Base-by-base conservation (phyloP, 2,113 vertebrate species). In the Lophochroa leadbeateri region DNA sequence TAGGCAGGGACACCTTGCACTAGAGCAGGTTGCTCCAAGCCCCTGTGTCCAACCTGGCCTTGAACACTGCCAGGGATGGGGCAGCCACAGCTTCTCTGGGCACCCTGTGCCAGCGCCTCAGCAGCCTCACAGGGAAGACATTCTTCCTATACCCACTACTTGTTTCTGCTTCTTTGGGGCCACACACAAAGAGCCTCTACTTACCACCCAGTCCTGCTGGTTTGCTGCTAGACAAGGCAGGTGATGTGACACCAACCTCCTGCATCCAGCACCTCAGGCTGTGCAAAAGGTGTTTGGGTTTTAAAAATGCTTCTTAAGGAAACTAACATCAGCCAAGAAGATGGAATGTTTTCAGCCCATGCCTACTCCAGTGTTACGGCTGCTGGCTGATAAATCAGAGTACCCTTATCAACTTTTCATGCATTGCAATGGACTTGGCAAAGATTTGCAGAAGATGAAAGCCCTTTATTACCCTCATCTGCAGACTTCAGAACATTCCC, bases 341-440 rank as follows among this genome's bases (percentile, higher is more conserved):
- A 67, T 23, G n/a, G 52, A 77, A 67, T 37, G 61, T 53, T 93
- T 50, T 12, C 63, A 44, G 90, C 11, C 53, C 49, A 7, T 9
- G 17, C 87, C 61, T n/a, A 13, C 35, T 15, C 12, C 55, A 2
- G 44, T n/a, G 88, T 33, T 82, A 23, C 19, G 33, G 12, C 74
- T 95, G 86, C 80, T 47, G 90, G 52, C 88, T 91, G 95, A 95
- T 96, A 95, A 95, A 96, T 97, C 94, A 64, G 78, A 55, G 46
- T 23, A 23, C 79, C 74, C 83, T 96, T 92, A 86, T 92, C 94
- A 92, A 20, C 52, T 93, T 57, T 33, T 47, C 52, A 18, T 65
- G 94, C 90, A 61, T 47, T 13, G 55, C 92, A 46, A 52, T 37
- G 92, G 92, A 27, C 81, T 88, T 84, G 90, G 95, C 91, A 86